Base-by-base conservation (phyloP, 2,888 invertebrate species). In the Cantharis rustica region DNA sequence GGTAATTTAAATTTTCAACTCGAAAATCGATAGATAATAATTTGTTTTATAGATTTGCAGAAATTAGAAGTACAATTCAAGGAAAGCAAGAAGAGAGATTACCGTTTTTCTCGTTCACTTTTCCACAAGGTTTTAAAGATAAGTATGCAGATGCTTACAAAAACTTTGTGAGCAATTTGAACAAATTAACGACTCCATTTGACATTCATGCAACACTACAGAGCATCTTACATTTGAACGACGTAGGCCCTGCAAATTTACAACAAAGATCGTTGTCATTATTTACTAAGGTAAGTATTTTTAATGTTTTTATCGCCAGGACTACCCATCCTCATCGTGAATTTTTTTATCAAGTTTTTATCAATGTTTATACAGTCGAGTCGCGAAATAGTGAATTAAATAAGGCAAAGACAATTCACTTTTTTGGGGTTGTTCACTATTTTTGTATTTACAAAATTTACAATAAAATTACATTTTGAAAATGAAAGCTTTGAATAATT, bases 41-140 rank as follows among this genome's bases (percentile, higher is more conserved):
- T 62, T 10, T 61, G n/a, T n/a, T 20, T 72, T 84, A 17, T 84
- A 94, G 97, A 85, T 97, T 95, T 87, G 93, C 95, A 0, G 90
- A 92, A 71, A 92, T 97, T 9, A 91, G 98, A 0, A 92, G 94
- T 82, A 97, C 97, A 0, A 89, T 96, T 7, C 97, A 98, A 87
- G 98, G 98, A 0, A 96, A 97, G 87, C 92, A 95, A 75, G 98
- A 98, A 84, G 98, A 98, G 86, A 91, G 98, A 1, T 86, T 98
- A 75, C 98, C 98, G 0, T 94, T 96, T 82, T 95, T 98, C 87
- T 93, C 94, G 0, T 91, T 97, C 72, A 89, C 92, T 0, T 92
- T 97, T 82, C 97, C 98, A 0, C 88, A 91, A 0, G 91, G 91
- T 86, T 93, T 97, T 80, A 90, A 91, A 79, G 88, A 88, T 10